Percentiles rank a stretch among this genome's conserved stretches.
These are phyloP conservation scores for Diabrotica virgifera DNA, from an alignment of 1,140 invertebrate species.

Conservation along the genomic window DNA sequence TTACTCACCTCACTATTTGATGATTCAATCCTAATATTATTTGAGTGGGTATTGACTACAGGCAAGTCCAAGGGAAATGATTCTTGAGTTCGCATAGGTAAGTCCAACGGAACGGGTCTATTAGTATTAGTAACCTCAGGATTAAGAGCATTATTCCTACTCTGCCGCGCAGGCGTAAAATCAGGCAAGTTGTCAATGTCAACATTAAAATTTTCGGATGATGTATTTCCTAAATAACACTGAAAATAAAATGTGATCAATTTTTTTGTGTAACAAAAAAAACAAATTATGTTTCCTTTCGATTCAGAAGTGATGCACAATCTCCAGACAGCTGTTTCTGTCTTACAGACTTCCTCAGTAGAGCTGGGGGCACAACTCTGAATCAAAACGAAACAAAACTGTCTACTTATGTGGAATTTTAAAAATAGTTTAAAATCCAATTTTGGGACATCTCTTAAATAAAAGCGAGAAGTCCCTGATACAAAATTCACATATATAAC, in stretches of 20 bases:
- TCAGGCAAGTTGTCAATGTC: constrained; percentile 58
- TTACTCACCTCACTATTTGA: constrained; percentile 29
- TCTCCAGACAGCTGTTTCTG: no score
- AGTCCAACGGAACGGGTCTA: constrained; percentile 29
- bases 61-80: constrained; percentile 41
- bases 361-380: no score
- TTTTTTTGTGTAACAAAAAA: no score
- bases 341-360: no score
- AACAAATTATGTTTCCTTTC: no score
- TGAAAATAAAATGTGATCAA: background rate
- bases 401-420: no score
- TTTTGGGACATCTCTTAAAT: no score
- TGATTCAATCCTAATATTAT: constrained; percentile 33
- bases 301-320: no score
- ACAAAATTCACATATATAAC: no score
- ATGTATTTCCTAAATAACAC: constrained; percentile 52
- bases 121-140: background rate
- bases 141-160: constrained; percentile 16
- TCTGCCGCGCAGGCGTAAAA: constrained; percentile 53
- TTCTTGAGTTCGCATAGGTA: constrained; percentile 29
- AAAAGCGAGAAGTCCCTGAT: no score
- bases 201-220: constrained; percentile 36
- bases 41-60: constrained; percentile 24
- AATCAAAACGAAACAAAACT: no score
- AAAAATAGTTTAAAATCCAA: no score